Evolutionary conservation across 35 echinoderm and acorn worm genomes (phyloP).

Genomic region (Ophioderma brevispina): DNA sequence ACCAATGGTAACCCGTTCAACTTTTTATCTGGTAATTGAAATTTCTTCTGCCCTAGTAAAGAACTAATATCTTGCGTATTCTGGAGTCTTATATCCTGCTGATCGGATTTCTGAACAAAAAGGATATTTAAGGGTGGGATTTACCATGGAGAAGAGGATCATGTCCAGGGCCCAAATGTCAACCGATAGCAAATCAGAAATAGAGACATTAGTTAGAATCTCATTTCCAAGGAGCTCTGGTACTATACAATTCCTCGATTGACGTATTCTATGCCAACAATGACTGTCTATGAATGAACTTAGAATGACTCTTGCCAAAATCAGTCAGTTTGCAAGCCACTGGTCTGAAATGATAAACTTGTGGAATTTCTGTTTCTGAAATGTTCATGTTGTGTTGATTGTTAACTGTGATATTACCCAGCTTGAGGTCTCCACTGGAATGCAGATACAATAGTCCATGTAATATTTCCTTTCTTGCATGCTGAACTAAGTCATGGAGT

Average conservation of each 20-base stretch:
- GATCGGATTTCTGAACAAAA: background rate
- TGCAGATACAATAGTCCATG: constrained; percentile 23
- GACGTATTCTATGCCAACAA: constrained; percentile 12
- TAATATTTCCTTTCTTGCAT: constrained; percentile 31
- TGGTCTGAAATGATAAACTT: constrained; percentile 1
- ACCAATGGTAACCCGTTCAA: background rate
- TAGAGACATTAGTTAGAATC: background rate
- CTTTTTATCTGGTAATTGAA: background rate
- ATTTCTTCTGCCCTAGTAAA: no score
- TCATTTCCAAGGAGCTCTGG: background rate
- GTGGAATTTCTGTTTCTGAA: background rate
- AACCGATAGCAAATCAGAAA: background rate
- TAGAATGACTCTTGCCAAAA: constrained; percentile 20
- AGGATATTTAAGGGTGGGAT: constrained; percentile 24
- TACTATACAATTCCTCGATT: background rate
- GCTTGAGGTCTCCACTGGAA: constrained; percentile 13
- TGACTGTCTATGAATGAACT: constrained; percentile 37
- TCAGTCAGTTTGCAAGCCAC: constrained; percentile 39
- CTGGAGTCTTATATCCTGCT: background rate
- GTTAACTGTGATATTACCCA: constrained; percentile 23
- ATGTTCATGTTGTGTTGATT: constrained; percentile 32
- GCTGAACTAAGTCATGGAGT: background rate
- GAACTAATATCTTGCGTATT: background rate
- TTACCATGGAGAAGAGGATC: background rate
- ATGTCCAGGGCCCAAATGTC: background rate